Conservation (phyloP, 2,797 vertebrate genomes). For the Eupleurogrammus muticus region DNA sequence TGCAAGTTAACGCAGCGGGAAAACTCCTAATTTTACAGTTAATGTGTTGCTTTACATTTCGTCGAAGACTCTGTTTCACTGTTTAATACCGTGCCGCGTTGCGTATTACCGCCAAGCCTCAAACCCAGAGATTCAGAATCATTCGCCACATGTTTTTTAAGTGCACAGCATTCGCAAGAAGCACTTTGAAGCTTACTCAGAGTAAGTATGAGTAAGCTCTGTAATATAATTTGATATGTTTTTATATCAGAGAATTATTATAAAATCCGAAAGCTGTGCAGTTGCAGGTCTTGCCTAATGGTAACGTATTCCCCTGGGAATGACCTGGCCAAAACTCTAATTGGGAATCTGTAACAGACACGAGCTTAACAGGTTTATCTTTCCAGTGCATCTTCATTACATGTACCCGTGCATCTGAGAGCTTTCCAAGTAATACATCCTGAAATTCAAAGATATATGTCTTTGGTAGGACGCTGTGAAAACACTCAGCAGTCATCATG, state of each 20-base stretch:
- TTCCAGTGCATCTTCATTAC: slow-evolving; percentile 2
- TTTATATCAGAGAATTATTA: background rate
- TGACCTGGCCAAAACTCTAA: background rate
- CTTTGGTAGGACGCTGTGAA: background rate
- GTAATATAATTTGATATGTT: background rate
- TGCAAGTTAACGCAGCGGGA: no score
- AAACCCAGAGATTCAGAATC: background rate
- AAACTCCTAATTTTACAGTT: no score
- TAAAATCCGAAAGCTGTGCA: background rate
- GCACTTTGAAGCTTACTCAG: background rate
- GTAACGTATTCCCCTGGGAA: background rate
- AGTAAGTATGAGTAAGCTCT: background rate
- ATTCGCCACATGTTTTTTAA: background rate
- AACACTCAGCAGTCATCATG: slow-evolving; percentile 1
- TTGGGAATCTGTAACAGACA: background rate
- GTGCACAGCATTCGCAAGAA: background rate
- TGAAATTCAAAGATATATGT: slow-evolving; percentile 8
- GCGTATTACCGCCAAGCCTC: no score
- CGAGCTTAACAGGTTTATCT: background rate
- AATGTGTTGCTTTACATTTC: no score
- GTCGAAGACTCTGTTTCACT: background rate
- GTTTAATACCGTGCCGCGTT: background rate
- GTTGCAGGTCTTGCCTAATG: background rate
- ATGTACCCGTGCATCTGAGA: background rate
- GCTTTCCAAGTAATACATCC: background rate